Percentiles rank a stretch among this genome's conserved stretches.
Conservation (phyloP, 2,113 vertebrate genomes). For the Anolis sagrei region DNA sequence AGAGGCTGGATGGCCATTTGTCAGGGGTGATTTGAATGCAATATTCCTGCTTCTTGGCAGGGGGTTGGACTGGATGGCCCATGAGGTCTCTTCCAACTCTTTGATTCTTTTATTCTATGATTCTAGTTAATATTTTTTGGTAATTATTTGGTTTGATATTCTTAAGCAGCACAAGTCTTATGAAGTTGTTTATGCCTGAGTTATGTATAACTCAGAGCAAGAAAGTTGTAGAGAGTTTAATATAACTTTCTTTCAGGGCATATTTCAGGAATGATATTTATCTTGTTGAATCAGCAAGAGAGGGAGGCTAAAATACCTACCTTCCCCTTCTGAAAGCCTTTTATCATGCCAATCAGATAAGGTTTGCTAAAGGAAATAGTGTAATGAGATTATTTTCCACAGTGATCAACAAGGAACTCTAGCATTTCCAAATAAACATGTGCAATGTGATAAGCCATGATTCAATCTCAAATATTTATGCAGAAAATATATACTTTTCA, state of each 20-base stretch:
- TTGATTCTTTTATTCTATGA: no score
- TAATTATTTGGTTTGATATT: slow-evolving; percentile 15
- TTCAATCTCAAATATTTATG: fast-evolving
- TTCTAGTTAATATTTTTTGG: background rate
- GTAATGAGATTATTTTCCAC: slow-evolving; percentile 42
- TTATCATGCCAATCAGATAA: slow-evolving; percentile 39
- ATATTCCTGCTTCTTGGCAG: no score
- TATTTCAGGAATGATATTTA: slow-evolving; percentile 47
- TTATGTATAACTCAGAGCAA: background rate
- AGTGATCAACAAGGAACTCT: slow-evolving; percentile 14
- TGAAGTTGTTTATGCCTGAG: background rate
- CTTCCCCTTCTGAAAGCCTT: slow-evolving; percentile 14
- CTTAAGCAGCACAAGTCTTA: background rate
- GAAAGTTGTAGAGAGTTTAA: slow-evolving; percentile 53
- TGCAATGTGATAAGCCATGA: background rate
- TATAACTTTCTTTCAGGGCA: slow-evolving; percentile 37
- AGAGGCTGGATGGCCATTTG: no score
- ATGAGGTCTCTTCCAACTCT: no score
- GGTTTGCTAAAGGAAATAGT: slow-evolving; percentile 7
- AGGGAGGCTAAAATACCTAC: background rate
- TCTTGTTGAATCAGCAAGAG: slow-evolving; percentile 35
- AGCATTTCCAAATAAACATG: background rate
- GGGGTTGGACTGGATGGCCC: no score
- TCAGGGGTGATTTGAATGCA: no score
- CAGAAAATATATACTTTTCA: slow-evolving; percentile 5